Base-by-base conservation (phyloP, 2,113 vertebrate genomes). In the Procavia capensis region DNA sequence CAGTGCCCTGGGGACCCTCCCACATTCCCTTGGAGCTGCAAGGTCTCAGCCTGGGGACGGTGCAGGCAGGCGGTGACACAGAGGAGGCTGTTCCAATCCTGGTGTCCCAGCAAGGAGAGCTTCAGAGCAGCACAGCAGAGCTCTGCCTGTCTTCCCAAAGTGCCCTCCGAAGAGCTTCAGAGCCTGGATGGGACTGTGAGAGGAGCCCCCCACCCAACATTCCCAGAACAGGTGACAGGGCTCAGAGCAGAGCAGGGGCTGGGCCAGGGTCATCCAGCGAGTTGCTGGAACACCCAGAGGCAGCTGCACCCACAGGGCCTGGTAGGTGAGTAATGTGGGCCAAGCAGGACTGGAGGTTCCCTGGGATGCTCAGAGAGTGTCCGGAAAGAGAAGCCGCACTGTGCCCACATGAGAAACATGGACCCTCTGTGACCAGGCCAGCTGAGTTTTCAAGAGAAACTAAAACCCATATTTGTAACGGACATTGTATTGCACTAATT, bases 51-150 rank as follows among this genome's bases (percentile, higher is more conserved):
- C 80, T 31, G 66, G 43, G 82, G 10, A 64, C 59, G 47, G 39
- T 8, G 34, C 57, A 31, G 50, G 94, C 70, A 8, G 11, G 41
- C 61, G 7, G 6, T 14, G 3, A 66, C n/a, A 45, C 79, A 25
- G 47, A 74, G 74, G 80, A 70, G 25, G 57, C 47, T 17, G 45
- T 57, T 86, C 45, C 39, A 20, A 2, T n/a, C 64, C 64, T 9
- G 45, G 75, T 66, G 93, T 82, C 22, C 74, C 76, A 59, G 82
- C 91, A 61, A 82, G 91, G 82, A 82, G 57, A 6, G 25, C 95
- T 90, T 93, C 76, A 90, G 95, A 90, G 95, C 91, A 85, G 68
- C 81, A 81, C 81, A 22, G 75, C 86, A 59, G 66, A 75, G 47
- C 74, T 29, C 4, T 68, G 59, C 81, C 91, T 31, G 16, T 90